Percentiles rank a stretch among this genome's conserved stretches.
Conservation (phyloP, 2,113 vertebrate genomes). For the Cettia cetti region DNA sequence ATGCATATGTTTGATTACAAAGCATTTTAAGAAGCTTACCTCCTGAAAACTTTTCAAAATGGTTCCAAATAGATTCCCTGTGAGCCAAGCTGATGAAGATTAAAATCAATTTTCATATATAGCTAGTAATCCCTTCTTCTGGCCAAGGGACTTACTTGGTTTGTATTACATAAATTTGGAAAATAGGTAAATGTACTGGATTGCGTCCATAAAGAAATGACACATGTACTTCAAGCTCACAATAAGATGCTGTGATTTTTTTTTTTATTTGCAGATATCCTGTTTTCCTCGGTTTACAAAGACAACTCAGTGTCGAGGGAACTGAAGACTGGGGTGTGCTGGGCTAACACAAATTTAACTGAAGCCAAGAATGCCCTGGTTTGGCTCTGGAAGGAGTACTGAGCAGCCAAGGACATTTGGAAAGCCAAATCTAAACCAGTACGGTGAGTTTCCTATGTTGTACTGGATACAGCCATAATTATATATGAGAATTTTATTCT, state of each 20-base stretch:
- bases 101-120: background rate
- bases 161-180: background rate
- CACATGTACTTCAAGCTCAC: background rate
- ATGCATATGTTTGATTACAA: background rate
- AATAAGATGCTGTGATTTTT: conserved; percentile 4
- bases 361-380: conserved; percentile 60
- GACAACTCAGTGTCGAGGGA: conserved; percentile 55
- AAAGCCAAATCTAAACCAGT: conserved; percentile 29
- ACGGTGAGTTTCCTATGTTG: background rate
- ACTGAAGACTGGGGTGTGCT: conserved; percentile 28
- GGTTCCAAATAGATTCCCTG: background rate
- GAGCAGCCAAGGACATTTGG: conserved; percentile 51
- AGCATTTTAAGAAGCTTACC: background rate
- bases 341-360: conserved; percentile 50
- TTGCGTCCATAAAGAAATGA: background rate
- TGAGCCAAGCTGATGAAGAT: background rate
- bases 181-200: background rate
- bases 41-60: background rate
- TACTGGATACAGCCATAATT: background rate
- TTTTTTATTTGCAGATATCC: conserved; percentile 38
- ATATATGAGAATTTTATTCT: background rate
- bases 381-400: conserved; percentile 30
- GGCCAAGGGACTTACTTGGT: background rate
- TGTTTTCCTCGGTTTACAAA: conserved; percentile 62
- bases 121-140: background rate